Evolutionary conservation across 2,113 vertebrate genomes (phyloP).

Genomic region (Nematolebias whitei): DNA sequence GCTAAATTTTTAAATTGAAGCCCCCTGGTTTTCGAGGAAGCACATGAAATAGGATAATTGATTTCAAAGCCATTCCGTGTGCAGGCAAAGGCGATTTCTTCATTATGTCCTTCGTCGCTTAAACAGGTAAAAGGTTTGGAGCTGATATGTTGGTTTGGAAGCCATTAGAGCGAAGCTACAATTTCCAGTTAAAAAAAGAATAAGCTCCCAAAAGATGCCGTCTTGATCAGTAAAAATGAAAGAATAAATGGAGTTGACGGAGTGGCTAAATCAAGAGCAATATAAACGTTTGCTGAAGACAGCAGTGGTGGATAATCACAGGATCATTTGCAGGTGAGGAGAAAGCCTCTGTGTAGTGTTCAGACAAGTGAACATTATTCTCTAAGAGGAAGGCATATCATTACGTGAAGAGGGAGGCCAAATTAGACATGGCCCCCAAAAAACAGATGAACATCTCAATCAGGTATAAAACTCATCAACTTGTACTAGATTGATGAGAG

Average conservation of each 20-base stretch:
- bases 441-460: neutral
- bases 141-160: constrained; percentile 7
- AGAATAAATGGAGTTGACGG: neutral
- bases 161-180: neutral
- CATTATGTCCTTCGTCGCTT: neutral
- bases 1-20: neutral
- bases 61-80: neutral
- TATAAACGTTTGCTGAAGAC: neutral
- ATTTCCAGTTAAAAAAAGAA: neutral
- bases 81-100: neutral
- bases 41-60: neutral
- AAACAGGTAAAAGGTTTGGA: neutral
- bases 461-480: neutral
- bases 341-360: neutral
- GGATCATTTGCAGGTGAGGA: neutral
- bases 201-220: neutral
- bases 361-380: neutral
- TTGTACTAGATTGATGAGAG: neutral
- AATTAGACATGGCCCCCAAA: neutral
- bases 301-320: neutral
- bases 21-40: neutral
- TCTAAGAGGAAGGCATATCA: neutral
- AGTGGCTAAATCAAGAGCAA: neutral
- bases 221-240: neutral
- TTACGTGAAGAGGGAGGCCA: neutral